These are phyloP conservation scores for Patella depressa DNA, from an alignment of 2,888 invertebrate species.

Conservation along the genomic window DNA sequence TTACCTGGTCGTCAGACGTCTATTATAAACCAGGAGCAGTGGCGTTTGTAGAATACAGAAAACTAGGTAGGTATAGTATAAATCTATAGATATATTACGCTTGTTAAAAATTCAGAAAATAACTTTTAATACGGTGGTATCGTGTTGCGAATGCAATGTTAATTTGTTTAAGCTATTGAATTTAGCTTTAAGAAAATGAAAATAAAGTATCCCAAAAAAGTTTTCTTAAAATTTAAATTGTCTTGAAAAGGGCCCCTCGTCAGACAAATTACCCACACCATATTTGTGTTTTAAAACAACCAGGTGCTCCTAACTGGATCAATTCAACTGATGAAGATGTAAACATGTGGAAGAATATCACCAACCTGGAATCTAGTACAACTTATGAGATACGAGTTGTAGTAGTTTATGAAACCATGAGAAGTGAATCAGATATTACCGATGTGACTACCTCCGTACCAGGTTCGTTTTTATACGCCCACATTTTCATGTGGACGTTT, in stretches of 20 bases:
- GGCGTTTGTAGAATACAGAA: conserved; percentile 82
- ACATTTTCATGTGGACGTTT: no score
- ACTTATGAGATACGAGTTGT: conserved; percentile 91
- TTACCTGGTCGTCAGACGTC: conserved; percentile 56
- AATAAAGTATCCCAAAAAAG: no score
- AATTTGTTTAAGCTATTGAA: no score
- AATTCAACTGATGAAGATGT: conserved; percentile 75
- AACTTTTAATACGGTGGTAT: no score
- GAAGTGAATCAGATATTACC: conserved; percentile 48
- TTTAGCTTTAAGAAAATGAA: no score
- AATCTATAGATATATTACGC: no score
- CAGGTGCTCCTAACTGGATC: conserved; percentile 82
- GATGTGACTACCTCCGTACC: conserved; percentile 55
- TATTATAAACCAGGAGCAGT: conserved; percentile 52
- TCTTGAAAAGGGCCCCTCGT: no score
- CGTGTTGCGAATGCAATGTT: no score
- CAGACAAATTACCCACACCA: no score
- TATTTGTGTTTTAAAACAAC: conserved; percentile 15
- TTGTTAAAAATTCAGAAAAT: no score
- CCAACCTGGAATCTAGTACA: conserved; percentile 85
- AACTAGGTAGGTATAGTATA: conserved; percentile 56
- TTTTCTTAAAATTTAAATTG: no score
- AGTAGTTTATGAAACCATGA: conserved; percentile 85
- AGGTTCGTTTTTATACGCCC: conserved; percentile 41
- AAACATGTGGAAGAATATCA: conserved; percentile 74